Conservation (phyloP, 2,113 vertebrate species). For the Plotosus lineatus region DNA sequence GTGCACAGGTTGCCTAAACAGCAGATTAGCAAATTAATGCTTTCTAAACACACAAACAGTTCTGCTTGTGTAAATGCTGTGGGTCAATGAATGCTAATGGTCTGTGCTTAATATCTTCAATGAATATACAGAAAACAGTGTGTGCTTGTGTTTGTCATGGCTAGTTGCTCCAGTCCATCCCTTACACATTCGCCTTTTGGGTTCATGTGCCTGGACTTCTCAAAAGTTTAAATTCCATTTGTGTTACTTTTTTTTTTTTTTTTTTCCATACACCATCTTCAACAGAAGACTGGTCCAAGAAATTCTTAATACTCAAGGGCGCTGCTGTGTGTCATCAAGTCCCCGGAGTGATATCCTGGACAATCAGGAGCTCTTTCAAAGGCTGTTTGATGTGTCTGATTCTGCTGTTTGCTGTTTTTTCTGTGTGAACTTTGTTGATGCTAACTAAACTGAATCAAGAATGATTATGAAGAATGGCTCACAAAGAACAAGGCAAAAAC, state of each 20-base stretch:
- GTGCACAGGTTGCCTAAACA: conserved; percentile 28
- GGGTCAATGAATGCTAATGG: conserved; percentile 35
- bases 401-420: conserved; percentile 53
- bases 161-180: conserved; percentile 8
- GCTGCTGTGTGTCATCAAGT: conserved; percentile 41
- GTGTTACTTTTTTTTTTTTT: not conserved
- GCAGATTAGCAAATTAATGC: conserved; percentile 3
- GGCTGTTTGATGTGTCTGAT: conserved; percentile 44
- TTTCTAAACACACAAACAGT: conserved; percentile 38
- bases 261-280: not conserved
- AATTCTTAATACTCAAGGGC: conserved; percentile 38
- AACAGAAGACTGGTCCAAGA: conserved; percentile 7
- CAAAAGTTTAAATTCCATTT: not conserved
- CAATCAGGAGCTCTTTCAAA: conserved; percentile 38
- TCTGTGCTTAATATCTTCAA: conserved; percentile 37
- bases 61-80: conserved; percentile 21
- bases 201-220: conserved; percentile 12
- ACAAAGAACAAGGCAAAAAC: conserved; percentile 40
- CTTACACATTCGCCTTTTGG: not conserved
- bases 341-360: conserved; percentile 34
- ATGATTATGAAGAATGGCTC: conserved; percentile 49
- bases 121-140: conserved; percentile 31
- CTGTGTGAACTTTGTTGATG: conserved; percentile 44
- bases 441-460: conserved; percentile 42
- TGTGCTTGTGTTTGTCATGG: no score